These are phyloP conservation scores for Diarsia mendica DNA, from an alignment of 2,888 invertebrate genomes.

Conservation along the genomic window DNA sequence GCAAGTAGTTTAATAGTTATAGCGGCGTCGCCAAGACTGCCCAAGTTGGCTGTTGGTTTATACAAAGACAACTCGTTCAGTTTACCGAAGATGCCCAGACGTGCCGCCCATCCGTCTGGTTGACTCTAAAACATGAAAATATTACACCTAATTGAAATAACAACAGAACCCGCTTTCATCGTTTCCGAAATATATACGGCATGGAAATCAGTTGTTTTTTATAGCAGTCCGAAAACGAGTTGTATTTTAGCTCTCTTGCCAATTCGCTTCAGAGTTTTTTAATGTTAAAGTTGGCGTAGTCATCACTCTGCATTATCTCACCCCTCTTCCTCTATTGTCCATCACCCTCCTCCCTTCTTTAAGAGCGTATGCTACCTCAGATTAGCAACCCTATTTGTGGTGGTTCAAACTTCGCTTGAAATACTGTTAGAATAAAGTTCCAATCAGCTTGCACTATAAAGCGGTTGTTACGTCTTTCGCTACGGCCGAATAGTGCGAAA, in stretches of 20 bases:
- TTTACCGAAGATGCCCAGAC: slow-evolving; percentile 84
- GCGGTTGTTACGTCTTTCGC: too few relatives aligned
- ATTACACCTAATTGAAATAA: neutral
- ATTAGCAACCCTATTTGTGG: too few relatives aligned
- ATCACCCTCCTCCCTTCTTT: neutral
- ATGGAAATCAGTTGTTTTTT: neutral
- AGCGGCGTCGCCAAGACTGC: slow-evolving; percentile 78
- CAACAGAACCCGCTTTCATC: too few relatives aligned
- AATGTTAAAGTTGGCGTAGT: neutral
- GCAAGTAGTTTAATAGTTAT: slow-evolving; percentile 82
- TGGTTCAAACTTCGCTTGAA: too few relatives aligned
- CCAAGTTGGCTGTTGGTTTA: slow-evolving; percentile 75
- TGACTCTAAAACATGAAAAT: slow-evolving; percentile 75
- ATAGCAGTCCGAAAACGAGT: neutral
- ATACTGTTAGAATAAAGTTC: too few relatives aligned
- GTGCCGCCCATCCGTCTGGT: slow-evolving; percentile 86
- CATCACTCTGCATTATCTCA: neutral
- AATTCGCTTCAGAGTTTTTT: neutral
- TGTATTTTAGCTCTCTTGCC: neutral
- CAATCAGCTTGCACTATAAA: too few relatives aligned
- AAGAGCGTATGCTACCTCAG: too few relatives aligned
- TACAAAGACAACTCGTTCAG: slow-evolving; percentile 82
- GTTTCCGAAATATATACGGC: neutral
- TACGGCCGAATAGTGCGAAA: too few relatives aligned
- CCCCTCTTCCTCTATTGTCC: neutral